Percentiles rank a stretch among this genome's conserved stretches.
These are phyloP conservation scores for Gambusia holbrooki DNA, from an alignment of 2,113 vertebrate genomes.

Conservation along the genomic window DNA sequence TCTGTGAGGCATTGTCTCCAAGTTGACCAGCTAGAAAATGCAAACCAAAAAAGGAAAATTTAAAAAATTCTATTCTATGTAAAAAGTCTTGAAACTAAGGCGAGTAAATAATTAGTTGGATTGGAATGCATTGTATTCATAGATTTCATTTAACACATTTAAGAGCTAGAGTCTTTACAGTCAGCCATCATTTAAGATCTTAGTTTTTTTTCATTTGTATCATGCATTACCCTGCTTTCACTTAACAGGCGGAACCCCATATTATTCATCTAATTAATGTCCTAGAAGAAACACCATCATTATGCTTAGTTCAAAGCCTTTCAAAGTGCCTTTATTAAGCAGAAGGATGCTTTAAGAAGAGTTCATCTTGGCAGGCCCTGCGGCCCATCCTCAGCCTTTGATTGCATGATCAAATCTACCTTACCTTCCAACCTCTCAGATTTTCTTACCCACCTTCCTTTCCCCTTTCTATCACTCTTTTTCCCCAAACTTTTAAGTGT, in stretches of 20 bases:
- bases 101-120: constrained; percentile 11
- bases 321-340: constrained; percentile 79
- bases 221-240: constrained; percentile 81
- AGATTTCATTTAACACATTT: constrained; percentile 75
- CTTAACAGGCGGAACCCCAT: constrained; percentile 79
- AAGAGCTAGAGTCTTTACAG: constrained; percentile 69
- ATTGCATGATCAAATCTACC: constrained; percentile 75
- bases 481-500: constrained; percentile 57
- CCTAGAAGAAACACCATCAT: constrained; percentile 70
- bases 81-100: background rate
- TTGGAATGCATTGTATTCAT: constrained; percentile 76
- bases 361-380: constrained; percentile 78
- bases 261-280: constrained; percentile 74
- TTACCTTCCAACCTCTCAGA: constrained; percentile 55
- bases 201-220: constrained; percentile 71
- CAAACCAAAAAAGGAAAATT: background rate
- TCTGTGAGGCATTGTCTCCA: constrained; percentile 78
- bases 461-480: constrained; percentile 53
- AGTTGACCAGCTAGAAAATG: constrained; percentile 33
- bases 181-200: constrained; percentile 69
- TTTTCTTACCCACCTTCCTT: constrained; percentile 48
- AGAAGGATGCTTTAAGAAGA: constrained; percentile 77
- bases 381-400: constrained; percentile 77
- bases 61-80: too few relatives aligned
- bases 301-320: constrained; percentile 76